Percentiles rank a stretch among this genome's conserved stretches.
Conservation (phyloP, 2,888 invertebrate genomes). For the Dicyrtoma fusca region DNA sequence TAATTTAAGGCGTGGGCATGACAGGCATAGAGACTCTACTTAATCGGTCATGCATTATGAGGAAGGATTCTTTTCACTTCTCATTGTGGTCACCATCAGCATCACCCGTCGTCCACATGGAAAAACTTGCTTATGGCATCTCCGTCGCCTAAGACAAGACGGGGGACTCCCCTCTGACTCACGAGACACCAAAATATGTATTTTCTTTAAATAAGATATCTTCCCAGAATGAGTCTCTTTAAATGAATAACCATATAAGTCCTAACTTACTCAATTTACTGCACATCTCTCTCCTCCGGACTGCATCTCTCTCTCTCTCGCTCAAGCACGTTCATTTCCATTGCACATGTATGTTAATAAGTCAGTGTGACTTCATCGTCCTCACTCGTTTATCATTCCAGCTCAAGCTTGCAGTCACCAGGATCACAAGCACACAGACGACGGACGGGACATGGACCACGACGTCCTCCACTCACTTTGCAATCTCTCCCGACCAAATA, state of each 20-base stretch:
- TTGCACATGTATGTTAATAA: constrained; percentile 25
- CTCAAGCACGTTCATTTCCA: not conserved
- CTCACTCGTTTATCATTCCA: constrained; percentile 29
- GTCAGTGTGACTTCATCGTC: constrained; percentile 27
- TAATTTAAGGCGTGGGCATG: constrained; percentile 58
- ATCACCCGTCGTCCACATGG: not conserved
- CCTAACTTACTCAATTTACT: constrained; percentile 36
- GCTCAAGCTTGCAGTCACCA: constrained; percentile 5
- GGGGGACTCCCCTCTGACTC: constrained; percentile 42
- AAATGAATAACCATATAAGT: constrained; percentile 35
- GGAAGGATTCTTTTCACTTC: constrained; percentile 42
- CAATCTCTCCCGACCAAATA: not conserved
- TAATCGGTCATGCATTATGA: constrained; percentile 56
- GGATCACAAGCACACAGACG: not conserved
- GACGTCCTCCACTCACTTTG: not conserved
- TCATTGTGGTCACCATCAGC: constrained; percentile 27
- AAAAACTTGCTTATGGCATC: constrained; percentile 41
- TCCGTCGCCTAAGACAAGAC: constrained; percentile 44
- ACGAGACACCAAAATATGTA: constrained; percentile 41
- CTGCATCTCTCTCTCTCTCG: constrained; percentile 4
- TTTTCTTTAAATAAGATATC: constrained; percentile 40
- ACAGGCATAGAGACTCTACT: constrained; percentile 53
- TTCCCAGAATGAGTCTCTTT: constrained; percentile 30
- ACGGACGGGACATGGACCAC: not conserved
- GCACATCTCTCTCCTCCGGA: constrained; percentile 11